Evolutionary conservation across 1,140 invertebrate genomes (phyloP), one percentile per base, ranked within the genome.

Genomic region (Tetranychus cinnabarinus): DNA sequence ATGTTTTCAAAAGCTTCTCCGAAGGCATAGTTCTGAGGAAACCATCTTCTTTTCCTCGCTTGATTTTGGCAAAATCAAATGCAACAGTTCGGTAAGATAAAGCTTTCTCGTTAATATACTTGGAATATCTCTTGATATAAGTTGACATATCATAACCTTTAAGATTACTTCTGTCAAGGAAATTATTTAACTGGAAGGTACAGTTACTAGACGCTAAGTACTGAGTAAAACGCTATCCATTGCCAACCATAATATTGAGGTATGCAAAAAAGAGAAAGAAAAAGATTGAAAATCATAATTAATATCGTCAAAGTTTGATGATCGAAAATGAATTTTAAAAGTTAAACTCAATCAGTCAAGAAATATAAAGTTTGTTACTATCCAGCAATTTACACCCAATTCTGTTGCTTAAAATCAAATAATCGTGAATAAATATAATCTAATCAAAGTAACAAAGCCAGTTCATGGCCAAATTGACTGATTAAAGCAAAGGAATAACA

Each of bases 11-110:
- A 55, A 99, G 75, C 77, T 97, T 96, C 69, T 98, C 93, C 59
- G 89, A 83, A 67, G 88, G 87, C 91, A 99, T 97, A 69, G 88
- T 95, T 62, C 95, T 80, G 60, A 98, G 75, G 31, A 90, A 83
- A 15, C 93, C 93, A 76, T 97, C 95, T 70, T 97, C 92, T 73
- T 96, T 93, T 65, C 93, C 92, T 74, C 93, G 78, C 75, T 96
- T 97, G 48, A 97, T 88, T 84, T 98, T 99, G 78, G 95, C 98
- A 76, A 99, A 98, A 76, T 99, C 96, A 74, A 97, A 98, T 61
- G 95, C 96, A 69, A 97, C 91, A 48, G 85, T 84, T 74, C 95
- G 82, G 77, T 99, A 99, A 33, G 93, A 93, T 62, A 93, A 77
- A 59, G 95, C 91, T 75, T 99, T 99, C 75, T 98, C 92, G 75